Percentiles rank a stretch among this genome's conserved stretches.
Evolutionary conservation across 2,888 invertebrate species (phyloP).

Genomic region (Xanthorhoe designata): DNA sequence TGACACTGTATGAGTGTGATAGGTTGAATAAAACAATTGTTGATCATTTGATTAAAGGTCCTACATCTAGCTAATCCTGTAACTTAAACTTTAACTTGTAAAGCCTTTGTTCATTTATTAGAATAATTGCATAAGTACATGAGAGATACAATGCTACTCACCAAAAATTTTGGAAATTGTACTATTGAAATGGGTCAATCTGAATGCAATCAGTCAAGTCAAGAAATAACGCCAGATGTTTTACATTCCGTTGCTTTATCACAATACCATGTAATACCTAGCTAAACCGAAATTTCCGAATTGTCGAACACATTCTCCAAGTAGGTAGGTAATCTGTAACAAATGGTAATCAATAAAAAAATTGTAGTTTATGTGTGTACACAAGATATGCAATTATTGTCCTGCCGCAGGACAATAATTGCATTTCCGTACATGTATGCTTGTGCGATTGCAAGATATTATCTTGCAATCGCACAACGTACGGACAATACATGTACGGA

Average conservation of each 20-base stretch:
- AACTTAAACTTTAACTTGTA: too few relatives aligned
- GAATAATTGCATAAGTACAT: too few relatives aligned
- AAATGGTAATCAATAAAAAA: conserved; percentile 38
- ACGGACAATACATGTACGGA: conserved; percentile 9
- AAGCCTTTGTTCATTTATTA: background rate
- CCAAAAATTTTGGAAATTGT: conserved; percentile 11
- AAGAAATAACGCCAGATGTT: conserved; percentile 38
- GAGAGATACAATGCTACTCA: conserved; percentile 14
- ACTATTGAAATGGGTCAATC: conserved; percentile 15
- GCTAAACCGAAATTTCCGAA: too few relatives aligned
- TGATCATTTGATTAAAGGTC: too few relatives aligned
- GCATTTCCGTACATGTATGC: too few relatives aligned
- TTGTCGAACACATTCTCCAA: conserved; percentile 26
- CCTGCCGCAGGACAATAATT: too few relatives aligned
- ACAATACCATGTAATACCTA: background rate
- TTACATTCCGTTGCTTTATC: conserved; percentile 1
- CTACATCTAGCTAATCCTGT: too few relatives aligned
- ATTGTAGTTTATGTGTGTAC: too few relatives aligned
- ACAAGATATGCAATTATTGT: too few relatives aligned
- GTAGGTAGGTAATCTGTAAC: conserved; percentile 47
- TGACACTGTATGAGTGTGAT: too few relatives aligned
- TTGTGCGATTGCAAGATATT: conserved; percentile 33
- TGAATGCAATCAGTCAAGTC: conserved; percentile 43
- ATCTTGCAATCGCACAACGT: conserved; percentile 1
- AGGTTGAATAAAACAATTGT: too few relatives aligned